Conservation (phyloP, 1,140 invertebrate species). For the Leguminivora glycinivorella region DNA sequence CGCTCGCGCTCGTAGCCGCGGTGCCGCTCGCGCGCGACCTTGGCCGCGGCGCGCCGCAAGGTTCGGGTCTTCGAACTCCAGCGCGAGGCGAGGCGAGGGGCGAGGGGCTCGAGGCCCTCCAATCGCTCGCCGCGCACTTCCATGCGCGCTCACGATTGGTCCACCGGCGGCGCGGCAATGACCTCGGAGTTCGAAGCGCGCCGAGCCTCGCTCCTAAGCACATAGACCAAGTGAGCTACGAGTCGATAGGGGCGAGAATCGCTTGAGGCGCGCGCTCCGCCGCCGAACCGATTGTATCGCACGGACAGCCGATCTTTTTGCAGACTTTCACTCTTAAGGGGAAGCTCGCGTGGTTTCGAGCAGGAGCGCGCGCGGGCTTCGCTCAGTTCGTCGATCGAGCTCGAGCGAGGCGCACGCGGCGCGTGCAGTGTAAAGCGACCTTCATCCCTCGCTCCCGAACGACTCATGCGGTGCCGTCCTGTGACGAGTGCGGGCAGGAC, state of each 20-base stretch:
- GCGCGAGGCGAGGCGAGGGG: slow-evolving; percentile 56
- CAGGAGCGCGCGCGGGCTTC: slow-evolving; percentile 66
- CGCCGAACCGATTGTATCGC: slow-evolving; percentile 73
- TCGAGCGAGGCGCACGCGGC: slow-evolving; percentile 71
- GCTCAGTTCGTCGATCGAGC: slow-evolving; percentile 76
- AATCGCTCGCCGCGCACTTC: slow-evolving; percentile 68
- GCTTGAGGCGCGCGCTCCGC: slow-evolving; percentile 48
- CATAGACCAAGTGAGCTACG: slow-evolving; percentile 60
- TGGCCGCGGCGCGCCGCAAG: slow-evolving; percentile 78
- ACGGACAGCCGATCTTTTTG: slow-evolving; percentile 74
- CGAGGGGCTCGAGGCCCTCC: slow-evolving; percentile 52
- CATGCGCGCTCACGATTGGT: slow-evolving; percentile 70
- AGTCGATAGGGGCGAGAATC: slow-evolving; percentile 63
- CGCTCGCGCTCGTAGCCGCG: slow-evolving; percentile 53
- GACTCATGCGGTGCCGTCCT: slow-evolving; percentile 65
- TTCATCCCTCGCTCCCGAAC: slow-evolving; percentile 68
- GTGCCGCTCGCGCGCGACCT: slow-evolving; percentile 75
- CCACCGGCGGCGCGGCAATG: slow-evolving; percentile 75
- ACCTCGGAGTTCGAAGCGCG: slow-evolving; percentile 79
- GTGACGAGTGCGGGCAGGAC: slow-evolving; percentile 60
- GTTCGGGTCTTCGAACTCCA: slow-evolving; percentile 79
- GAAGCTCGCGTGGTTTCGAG: slow-evolving; percentile 58
- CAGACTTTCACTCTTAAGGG: slow-evolving; percentile 80
- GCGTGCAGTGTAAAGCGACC: slow-evolving; percentile 70
- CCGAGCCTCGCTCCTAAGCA: slow-evolving; percentile 69